phyloP scores from a whole-genome alignment of 1,140 invertebrate species.

The Drosophila truncata region DNA sequence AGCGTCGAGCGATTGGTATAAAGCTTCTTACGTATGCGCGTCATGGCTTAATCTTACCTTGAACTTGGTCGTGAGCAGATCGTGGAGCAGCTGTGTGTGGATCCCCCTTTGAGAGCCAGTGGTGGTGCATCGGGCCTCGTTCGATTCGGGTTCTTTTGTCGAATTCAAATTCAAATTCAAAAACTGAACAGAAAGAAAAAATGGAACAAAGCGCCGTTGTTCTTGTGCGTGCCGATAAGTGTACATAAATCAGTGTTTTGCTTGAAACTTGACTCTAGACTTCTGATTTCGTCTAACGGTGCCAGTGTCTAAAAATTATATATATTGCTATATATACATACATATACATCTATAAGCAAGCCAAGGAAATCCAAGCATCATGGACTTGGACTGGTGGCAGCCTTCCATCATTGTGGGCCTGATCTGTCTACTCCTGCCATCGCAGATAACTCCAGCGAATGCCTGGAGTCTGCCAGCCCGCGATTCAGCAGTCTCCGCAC shows the following conservation, averaged over 20 bases:
- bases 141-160: slow-evolving; percentile 22
- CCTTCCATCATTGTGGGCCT: slow-evolving; percentile 44
- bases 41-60: slow-evolving; percentile 85
- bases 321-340: slow-evolving; percentile 10
- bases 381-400: slow-evolving; percentile 70
- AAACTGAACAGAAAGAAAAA: slow-evolving; percentile 29
- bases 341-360: slow-evolving; percentile 3
- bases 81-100: slow-evolving; percentile 30
- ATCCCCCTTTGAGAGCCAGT: slow-evolving; percentile 18
- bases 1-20: slow-evolving; percentile 66
- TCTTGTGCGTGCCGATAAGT: slow-evolving; percentile 68
- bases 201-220: slow-evolving; percentile 78
- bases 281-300: slow-evolving; percentile 57
- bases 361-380: neutral
- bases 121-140: slow-evolving; percentile 27
- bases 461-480: slow-evolving; percentile 65
- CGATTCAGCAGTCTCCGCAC: slow-evolving; percentile 22
- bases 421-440: slow-evolving; percentile 51
- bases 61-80: slow-evolving; percentile 83
- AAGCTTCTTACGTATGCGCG: slow-evolving; percentile 85
- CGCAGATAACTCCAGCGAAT: slow-evolving; percentile 27
- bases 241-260: slow-evolving; percentile 56
- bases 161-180: slow-evolving; percentile 1
- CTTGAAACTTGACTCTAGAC: slow-evolving; percentile 31
- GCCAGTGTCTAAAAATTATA: slow-evolving; percentile 17